Evolutionary conservation across 2,797 vertebrate genomes (phyloP), one percentile per base, ranked within the genome.

Genomic region (Epinephelus awoara): DNA sequence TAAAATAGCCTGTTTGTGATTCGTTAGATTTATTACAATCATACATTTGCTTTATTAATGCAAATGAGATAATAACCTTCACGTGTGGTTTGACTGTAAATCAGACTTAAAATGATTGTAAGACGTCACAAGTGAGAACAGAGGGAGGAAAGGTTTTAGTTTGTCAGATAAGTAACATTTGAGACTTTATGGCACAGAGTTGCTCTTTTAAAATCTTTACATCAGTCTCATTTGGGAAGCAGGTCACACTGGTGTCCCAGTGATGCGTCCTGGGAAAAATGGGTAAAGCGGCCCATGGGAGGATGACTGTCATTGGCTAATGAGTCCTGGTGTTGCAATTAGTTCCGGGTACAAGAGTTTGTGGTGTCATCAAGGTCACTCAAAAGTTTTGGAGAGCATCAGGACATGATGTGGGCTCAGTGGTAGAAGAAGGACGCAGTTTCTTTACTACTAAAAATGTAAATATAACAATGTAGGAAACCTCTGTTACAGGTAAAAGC

Each of bases 261-360:
- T 23, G 46, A 27, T 10, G 18, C 52, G 62, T 85, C 70, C 75
- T 34, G 83, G 77, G 74, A 75, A 66, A 78, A 68, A 74, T 14
- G 55, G 70, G 63, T 66, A 72, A 67, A 73, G 61, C 52, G 11
- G n/a, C 86, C 84, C 79, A 47, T 8, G 79, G 90, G 88, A 88
- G 61, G 76, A 69, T 2, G 66, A 77, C 79, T 73, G 84, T 80
- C 77, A 82, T 63, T 85, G 78, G 75, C 42, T 90, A 90, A 93
- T 88, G 86, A 93, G 84, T 67, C 69, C 78, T 84, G 3, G 1
- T 87, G 64, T 67, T 72, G 74, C 80, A 87, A 89, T 94, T 93
- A 92, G 85, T 87, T 85, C 73, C 63, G 62, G 75, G 66, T 83
- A 76, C 56, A 51, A 59, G 67, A 81, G 68, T 84, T 23, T 50